A percentile compares a stretch with the other conserved stretches of the same genome.
These are phyloP conservation scores for Drosophila suzukii DNA, from an alignment of 1,140 invertebrate genomes.

Conservation along the genomic window DNA sequence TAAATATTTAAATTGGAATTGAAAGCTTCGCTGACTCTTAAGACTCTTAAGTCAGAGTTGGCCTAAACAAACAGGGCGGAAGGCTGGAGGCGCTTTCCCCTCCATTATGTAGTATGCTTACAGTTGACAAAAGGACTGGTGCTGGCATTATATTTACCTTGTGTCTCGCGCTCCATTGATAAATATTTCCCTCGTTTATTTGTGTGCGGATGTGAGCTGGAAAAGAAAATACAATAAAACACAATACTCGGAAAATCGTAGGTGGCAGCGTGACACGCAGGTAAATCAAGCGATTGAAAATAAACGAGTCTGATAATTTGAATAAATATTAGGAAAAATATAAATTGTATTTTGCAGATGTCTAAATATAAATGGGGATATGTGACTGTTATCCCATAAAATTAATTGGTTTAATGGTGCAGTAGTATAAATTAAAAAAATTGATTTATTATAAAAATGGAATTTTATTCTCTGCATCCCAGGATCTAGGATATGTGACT, in stretches of 20 bases:
- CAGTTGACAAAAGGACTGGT: slow-evolving; percentile 28
- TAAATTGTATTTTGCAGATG: too few species aligned
- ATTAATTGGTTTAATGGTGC: too few species aligned
- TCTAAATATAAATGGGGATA: too few species aligned
- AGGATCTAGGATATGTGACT: not conserved
- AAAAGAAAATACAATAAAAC: slow-evolving; percentile 69
- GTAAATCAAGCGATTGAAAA: not conserved
- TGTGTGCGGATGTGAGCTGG: slow-evolving; percentile 56
- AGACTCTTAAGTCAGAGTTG: slow-evolving; percentile 34
- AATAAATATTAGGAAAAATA: not conserved
- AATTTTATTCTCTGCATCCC: not conserved
- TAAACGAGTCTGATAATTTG: not conserved
- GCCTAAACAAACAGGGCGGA: slow-evolving; percentile 36
- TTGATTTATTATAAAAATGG: too few species aligned
- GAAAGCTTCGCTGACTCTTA: slow-evolving; percentile 16
- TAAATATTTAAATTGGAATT: slow-evolving; percentile 52
- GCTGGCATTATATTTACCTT: slow-evolving; percentile 33
- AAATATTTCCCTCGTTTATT: slow-evolving; percentile 58
- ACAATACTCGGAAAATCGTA: slow-evolving; percentile 24
- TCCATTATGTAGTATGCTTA: not conserved
- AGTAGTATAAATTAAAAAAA: too few species aligned
- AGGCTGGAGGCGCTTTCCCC: slow-evolving; percentile 1
- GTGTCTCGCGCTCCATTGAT: slow-evolving; percentile 50
- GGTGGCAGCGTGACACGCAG: slow-evolving; percentile 33
- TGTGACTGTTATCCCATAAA: too few species aligned